These are phyloP conservation scores for Meta bourneti DNA, from an alignment of 2,888 invertebrate genomes.

Conservation along the genomic window DNA sequence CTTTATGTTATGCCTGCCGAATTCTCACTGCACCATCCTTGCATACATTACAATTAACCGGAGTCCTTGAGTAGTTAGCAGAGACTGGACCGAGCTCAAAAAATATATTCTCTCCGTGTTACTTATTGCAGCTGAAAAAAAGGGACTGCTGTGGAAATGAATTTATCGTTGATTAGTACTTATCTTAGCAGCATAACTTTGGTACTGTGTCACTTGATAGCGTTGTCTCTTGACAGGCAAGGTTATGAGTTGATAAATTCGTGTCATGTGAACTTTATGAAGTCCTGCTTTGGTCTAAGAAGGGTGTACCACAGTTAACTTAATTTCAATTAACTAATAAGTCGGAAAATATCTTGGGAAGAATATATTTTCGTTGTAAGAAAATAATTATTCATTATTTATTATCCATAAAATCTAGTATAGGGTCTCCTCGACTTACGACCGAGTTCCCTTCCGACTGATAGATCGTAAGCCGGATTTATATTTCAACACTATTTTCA, in stretches of 20 bases:
- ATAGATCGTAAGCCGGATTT: too few species aligned
- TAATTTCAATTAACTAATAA: neutral
- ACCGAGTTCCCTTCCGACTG: too few species aligned
- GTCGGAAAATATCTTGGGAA: too few species aligned
- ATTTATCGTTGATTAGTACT: constrained; percentile 43
- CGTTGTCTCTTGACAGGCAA: neutral
- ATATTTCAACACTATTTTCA: too few species aligned
- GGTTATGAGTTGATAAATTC: neutral
- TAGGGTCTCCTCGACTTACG: too few species aligned
- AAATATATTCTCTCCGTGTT: neutral
- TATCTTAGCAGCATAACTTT: constrained; percentile 17
- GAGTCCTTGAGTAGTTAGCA: constrained; percentile 53
- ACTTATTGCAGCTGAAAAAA: constrained; percentile 9
- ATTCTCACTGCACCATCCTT: constrained; percentile 23
- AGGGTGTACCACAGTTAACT: neutral
- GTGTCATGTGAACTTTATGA: neutral
- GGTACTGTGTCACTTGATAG: constrained; percentile 16
- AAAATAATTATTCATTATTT: too few species aligned
- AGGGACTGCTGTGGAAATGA: neutral
- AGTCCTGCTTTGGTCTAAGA: neutral
- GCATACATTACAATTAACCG: constrained; percentile 48
- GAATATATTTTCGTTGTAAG: too few species aligned
- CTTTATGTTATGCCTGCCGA: constrained; percentile 37
- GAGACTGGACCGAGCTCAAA: neutral
- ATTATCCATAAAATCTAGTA: too few species aligned